Percentiles rank a stretch among this genome's conserved stretches.
phyloP scores from a whole-genome alignment of 2,797 vertebrate genomes.

The Tadarida brasiliensis region DNA sequence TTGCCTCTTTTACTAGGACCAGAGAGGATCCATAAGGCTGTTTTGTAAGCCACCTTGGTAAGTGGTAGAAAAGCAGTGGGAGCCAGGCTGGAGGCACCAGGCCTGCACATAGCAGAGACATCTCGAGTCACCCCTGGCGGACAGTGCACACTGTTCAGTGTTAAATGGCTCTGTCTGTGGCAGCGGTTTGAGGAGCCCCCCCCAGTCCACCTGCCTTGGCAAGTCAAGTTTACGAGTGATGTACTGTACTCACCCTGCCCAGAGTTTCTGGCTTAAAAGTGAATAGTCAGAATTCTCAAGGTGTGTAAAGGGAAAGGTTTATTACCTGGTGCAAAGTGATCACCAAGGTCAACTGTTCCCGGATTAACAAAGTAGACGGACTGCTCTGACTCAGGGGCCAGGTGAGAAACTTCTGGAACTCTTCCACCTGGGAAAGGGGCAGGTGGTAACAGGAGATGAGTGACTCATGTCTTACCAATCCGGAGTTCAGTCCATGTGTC shows the following conservation, averaged over 20 bases:
- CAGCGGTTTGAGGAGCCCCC: slow-evolving; percentile 81
- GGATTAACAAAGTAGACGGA: slow-evolving; percentile 69
- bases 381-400: background rate
- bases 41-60: slow-evolving; percentile 84
- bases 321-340: slow-evolving; percentile 62
- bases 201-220: slow-evolving; percentile 81
- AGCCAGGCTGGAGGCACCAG: slow-evolving; percentile 83
- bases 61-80: slow-evolving; percentile 82
- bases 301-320: slow-evolving; percentile 82
- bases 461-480: background rate
- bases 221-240: slow-evolving; percentile 85
- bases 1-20: slow-evolving; percentile 82
- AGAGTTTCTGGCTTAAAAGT: slow-evolving; percentile 84
- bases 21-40: slow-evolving; percentile 82
- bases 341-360: slow-evolving; percentile 65
- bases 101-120: slow-evolving; percentile 83
- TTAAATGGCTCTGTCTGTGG: slow-evolving; percentile 86
- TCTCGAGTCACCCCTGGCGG: slow-evolving; percentile 87
- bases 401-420: slow-evolving; percentile 27
- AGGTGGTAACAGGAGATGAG: background rate
- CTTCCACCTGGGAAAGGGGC: background rate
- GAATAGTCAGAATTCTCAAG: slow-evolving; percentile 82
- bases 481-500: slow-evolving; percentile 32
- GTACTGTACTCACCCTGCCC: slow-evolving; percentile 77
- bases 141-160: slow-evolving; percentile 86